Evolutionary conservation across 2,113 vertebrate genomes (phyloP), one percentile per base, ranked within the genome.

Genomic region (Syrmaticus mikado): DNA sequence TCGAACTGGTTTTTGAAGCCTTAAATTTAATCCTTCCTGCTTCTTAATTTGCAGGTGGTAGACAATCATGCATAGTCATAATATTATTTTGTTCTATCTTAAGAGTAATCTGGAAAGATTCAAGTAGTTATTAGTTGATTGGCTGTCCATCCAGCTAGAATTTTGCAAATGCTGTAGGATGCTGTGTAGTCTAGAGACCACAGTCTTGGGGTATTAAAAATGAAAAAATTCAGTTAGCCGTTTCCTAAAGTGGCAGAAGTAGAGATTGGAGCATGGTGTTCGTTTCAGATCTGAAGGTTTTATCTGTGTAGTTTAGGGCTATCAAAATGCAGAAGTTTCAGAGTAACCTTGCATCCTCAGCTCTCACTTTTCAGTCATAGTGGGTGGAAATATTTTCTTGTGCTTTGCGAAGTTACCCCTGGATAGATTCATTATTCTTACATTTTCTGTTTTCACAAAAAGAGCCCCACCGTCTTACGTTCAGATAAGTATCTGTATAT

Each of bases 141-240:
- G 57, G 25, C 62, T 81, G 48, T 78, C 62, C 92, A 83, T 95
- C 80, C 73, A 85, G 83, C 25, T 83, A 78, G 65, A 78, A 75
- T 92, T 88, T 81, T 90, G 88, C 58, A 94, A 84, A 92, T 67
- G 43, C 61, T 86, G 6, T 67, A 66, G 88, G 68, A 32, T 87
- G 17, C 13, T 4, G 40, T 77, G 25, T 43, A 61, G 38, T 66
- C 40, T 72, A 13, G 40, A 85, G 78, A 32, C 34, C 46, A 4
- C 53, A 57, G 43, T 55, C 46, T 64, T 73, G 46, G 71, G 53
- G 18, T 86, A 68, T 68, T 83, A 71, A 80, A 85, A 83, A 70
- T 84, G 66, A 71, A 80, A 45, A 73, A 53, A n/a, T 73, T 32
- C 25, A 45, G 30, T 8, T 43, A 52, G 34, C 32, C 74, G 50